Evolutionary conservation across 2,888 invertebrate genomes (phyloP).

Genomic region (Microplitis deprimator): DNA sequence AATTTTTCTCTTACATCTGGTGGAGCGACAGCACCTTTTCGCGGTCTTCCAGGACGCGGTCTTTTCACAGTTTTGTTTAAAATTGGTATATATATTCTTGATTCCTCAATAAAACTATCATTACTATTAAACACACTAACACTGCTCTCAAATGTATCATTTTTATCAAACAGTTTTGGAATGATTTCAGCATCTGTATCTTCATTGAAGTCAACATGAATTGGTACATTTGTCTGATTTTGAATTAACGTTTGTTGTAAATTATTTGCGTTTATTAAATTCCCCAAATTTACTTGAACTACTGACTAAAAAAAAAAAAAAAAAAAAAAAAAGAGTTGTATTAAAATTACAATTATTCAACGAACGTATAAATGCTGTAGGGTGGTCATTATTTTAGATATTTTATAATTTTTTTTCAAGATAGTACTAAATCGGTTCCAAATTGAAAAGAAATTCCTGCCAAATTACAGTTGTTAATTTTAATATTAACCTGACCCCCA

Average conservation of each 20-base stretch:
- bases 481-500: too few species aligned
- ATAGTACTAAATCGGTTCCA: too few species aligned
- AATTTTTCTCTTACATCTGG: slow-evolving; percentile 19
- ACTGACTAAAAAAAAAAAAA: slow-evolving; percentile 53
- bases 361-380: background rate
- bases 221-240: slow-evolving; percentile 40
- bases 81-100: slow-evolving; percentile 12
- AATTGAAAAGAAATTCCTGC: too few species aligned
- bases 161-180: background rate
- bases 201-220: slow-evolving; percentile 33
- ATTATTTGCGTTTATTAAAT: slow-evolving; percentile 36
- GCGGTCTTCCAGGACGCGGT: slow-evolving; percentile 57
- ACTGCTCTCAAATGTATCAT: background rate
- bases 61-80: slow-evolving; percentile 38
- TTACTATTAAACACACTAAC: background rate
- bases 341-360: background rate
- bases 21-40: slow-evolving; percentile 51
- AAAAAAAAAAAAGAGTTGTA: too few species aligned
- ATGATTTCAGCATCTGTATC: background rate
- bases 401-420: background rate
- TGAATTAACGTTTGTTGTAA: slow-evolving; percentile 49
- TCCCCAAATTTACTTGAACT: slow-evolving; percentile 57
- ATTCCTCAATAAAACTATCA: slow-evolving; percentile 9
- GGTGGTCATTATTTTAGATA: background rate
- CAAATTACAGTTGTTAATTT: too few species aligned